Conservation (phyloP, 2,888 invertebrate species). For the Byasa hedistus region DNA sequence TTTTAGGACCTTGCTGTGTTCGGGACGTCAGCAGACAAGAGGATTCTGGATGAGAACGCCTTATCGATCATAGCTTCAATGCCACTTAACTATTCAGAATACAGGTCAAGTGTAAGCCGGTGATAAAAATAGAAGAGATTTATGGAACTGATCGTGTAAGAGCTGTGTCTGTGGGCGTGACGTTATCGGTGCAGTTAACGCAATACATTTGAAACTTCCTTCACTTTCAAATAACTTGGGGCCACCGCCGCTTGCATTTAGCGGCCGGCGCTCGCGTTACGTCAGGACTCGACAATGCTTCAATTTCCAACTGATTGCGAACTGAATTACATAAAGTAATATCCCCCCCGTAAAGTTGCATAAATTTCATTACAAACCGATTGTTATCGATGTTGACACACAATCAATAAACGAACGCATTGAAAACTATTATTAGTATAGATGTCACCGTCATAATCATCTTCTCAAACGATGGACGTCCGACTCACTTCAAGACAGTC, state of each 20-base stretch:
- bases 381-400: constrained; percentile 36
- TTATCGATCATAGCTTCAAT: too few species aligned
- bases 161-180: constrained; percentile 5
- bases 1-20: too few species aligned
- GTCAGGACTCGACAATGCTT: constrained; percentile 42
- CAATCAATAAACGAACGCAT: neutral
- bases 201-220: constrained; percentile 24
- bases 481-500: too few species aligned
- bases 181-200: constrained; percentile 7
- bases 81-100: too few species aligned
- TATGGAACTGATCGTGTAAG: neutral
- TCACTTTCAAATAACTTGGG: constrained; percentile 21
- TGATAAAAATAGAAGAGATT: too few species aligned
- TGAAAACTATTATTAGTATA: too few species aligned
- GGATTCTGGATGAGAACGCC: too few species aligned
- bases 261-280: constrained; percentile 36
- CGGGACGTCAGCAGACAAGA: too few species aligned
- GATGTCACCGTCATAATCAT: too few species aligned
- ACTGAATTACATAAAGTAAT: constrained; percentile 52
- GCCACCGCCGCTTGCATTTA: constrained; percentile 5
- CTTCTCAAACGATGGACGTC: too few species aligned
- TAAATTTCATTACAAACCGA: constrained; percentile 46
- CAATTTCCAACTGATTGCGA: constrained; percentile 40
- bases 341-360: constrained; percentile 45
- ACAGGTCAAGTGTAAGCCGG: too few species aligned